A percentile compares a stretch with the other conserved stretches of the same genome.
phyloP scores from a whole-genome alignment of 2,797 vertebrate species.

The Chrysocyon brachyurus region DNA sequence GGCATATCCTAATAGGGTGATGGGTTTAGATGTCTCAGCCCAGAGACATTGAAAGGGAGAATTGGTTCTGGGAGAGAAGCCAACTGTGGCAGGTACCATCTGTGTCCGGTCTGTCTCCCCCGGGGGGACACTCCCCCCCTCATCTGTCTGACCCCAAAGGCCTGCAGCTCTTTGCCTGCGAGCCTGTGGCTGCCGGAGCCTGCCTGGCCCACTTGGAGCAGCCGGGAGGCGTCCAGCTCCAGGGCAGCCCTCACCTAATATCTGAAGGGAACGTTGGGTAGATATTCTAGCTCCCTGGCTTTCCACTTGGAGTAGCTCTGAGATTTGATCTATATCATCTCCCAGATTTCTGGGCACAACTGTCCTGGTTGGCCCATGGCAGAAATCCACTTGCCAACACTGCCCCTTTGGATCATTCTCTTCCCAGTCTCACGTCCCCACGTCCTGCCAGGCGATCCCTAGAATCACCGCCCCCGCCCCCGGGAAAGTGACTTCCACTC shows the following conservation, averaged over 20 bases:
- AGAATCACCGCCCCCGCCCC: background rate
- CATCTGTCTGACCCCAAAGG: background rate
- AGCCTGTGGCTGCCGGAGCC: background rate
- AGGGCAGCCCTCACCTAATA: background rate
- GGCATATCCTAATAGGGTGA: background rate
- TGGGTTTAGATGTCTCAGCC: background rate
- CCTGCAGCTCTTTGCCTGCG: background rate
- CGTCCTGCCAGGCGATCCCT: background rate
- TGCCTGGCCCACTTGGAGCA: too few relatives aligned
- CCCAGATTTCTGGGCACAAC: background rate
- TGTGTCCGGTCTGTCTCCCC: fast-evolving
- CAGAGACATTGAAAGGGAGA: background rate
- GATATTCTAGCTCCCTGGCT: background rate
- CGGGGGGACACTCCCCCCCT: background rate
- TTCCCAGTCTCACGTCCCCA: fast-evolving
- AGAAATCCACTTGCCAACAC: background rate
- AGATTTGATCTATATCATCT: fast-evolving
- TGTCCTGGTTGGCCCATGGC: fast-evolving
- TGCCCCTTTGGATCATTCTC: background rate
- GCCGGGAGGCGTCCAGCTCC: too few relatives aligned
- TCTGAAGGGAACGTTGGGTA: background rate
- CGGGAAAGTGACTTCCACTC: background rate
- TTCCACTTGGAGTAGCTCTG: background rate
- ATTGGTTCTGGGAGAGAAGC: background rate
- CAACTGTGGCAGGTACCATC: fast-evolving